Evolutionary conservation across 1,140 invertebrate genomes (phyloP), one percentile per base, ranked within the genome.

Genomic region (Proctacanthus coquilletti): DNA sequence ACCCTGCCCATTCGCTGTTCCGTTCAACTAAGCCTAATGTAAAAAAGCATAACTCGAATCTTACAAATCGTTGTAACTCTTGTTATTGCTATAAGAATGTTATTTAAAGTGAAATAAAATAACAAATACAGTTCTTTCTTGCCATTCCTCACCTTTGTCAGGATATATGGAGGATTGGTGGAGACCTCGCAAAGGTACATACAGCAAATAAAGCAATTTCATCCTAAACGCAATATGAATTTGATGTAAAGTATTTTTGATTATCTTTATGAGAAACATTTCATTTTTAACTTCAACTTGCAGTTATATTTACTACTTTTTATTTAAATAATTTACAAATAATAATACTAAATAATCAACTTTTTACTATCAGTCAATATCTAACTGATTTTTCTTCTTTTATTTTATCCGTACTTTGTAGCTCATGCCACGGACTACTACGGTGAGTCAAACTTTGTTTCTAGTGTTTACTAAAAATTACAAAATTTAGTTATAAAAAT

Each of bases 371-470:
- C 15, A 14, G 9, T 15, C 18, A 33, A 13, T 11, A 17, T 17
- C n/a, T n/a, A n/a, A n/a, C n/a, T n/a, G n/a, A n/a, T 18, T 29
- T 29, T 30, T 25, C 18, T 27, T 41, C 37, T 37, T 31, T 31
- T 14, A 53, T 48, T 45, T 59, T 46, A 45, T 46, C 48, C 42
- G 50, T 43, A 39, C 40, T 50, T 47, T 60, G 43, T 53, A 93
- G 88, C 85, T 72, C 87, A 92, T 76, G 83, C 87, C 61, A 88
- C 89, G 73, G 88, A 92, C 73, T 94, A 93, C 75, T 94, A 94
- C 86, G 88, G 89, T 95, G 88, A 95, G 89, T 91, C 64, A 69
- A 71, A 68, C 56, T 66, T 66, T 60, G 50, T 50, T 45, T 36
- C 34, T 45, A 48, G 39, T 44, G 50, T 50, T 49, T 39, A 41